phyloP scores from a whole-genome alignment of 2,888 invertebrate species.

The Napeogenes inachia region DNA sequence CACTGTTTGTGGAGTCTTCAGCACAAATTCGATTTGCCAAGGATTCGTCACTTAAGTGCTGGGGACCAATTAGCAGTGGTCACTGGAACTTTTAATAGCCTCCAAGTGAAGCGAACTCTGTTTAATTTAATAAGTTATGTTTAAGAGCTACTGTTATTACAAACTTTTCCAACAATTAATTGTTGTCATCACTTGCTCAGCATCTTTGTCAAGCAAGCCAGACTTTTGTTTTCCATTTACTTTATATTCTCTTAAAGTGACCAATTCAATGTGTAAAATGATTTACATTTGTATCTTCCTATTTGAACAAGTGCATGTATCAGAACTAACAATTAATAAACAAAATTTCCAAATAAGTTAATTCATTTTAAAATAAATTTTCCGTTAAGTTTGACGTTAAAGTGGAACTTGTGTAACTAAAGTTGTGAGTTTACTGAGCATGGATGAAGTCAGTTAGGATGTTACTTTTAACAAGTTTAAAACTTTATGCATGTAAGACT shows the following conservation, averaged over 20 bases:
- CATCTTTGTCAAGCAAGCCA: background rate
- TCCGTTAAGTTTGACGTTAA: conserved; percentile 2
- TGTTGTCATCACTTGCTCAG: background rate
- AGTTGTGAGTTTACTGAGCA: conserved; percentile 20
- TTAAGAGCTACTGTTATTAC: conserved; percentile 20
- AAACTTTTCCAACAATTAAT: conserved; percentile 9
- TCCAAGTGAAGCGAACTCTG: conserved; percentile 22
- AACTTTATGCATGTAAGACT: conserved; percentile 13
- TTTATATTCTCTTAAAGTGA: too few species aligned
- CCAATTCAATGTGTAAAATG: too few species aligned
- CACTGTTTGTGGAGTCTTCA: background rate
- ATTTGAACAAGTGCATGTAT: background rate
- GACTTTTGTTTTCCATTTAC: background rate
- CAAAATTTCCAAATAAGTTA: conserved; percentile 7
- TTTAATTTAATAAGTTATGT: conserved; percentile 30
- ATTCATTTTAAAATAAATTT: background rate
- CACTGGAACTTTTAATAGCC: conserved; percentile 41
- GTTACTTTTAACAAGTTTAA: conserved; percentile 23
- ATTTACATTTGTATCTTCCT: too few species aligned
- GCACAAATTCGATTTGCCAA: conserved; percentile 13
- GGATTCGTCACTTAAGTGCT: conserved; percentile 19
- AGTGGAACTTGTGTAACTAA: conserved; percentile 20
- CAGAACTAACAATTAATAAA: conserved; percentile 2
- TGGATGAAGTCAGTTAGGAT: conserved; percentile 18
- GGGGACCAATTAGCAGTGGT: conserved; percentile 50